phyloP scores from a whole-genome alignment of 2,797 vertebrate species.

The Cossypha niveicapilla region DNA sequence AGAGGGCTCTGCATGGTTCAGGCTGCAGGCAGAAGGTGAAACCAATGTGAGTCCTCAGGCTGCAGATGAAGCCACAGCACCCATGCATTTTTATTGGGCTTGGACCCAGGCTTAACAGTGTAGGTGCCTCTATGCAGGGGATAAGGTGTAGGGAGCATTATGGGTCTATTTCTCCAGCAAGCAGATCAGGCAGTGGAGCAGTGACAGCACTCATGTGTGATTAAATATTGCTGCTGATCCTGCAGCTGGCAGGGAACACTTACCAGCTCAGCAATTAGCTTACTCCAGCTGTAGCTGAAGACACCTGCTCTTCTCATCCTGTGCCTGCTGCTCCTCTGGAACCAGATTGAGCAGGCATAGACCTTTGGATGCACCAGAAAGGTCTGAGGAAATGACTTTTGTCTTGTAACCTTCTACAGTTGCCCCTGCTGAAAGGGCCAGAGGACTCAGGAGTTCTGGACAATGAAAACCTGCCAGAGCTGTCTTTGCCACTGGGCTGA shows the following conservation, averaged over 20 bases:
- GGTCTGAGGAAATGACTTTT: fast-evolving
- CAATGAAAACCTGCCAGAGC: not conserved
- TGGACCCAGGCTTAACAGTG: not conserved
- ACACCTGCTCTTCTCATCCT: not conserved
- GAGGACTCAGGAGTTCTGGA: not conserved
- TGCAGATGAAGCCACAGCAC: not conserved
- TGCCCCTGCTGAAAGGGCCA: not conserved
- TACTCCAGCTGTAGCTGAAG: not conserved
- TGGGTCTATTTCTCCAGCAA: not conserved
- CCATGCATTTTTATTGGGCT: not conserved
- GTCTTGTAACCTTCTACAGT: not conserved
- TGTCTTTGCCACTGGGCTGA: not conserved
- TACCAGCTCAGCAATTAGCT: not conserved
- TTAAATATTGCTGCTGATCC: not conserved
- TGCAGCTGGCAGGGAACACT: not conserved
- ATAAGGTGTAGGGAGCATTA: fast-evolving
- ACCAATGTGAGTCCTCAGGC: fast-evolving
- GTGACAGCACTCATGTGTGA: not conserved
- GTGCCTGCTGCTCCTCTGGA: not conserved
- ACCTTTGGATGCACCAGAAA: not conserved
- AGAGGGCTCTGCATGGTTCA: fast-evolving
- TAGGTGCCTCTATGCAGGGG: not conserved
- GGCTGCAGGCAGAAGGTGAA: not conserved
- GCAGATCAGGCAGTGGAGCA: not conserved
- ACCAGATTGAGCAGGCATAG: not conserved